Percentiles rank a stretch among this genome's conserved stretches.
phyloP scores from a whole-genome alignment of 2,113 vertebrate species.

The Urocolius indicus region DNA sequence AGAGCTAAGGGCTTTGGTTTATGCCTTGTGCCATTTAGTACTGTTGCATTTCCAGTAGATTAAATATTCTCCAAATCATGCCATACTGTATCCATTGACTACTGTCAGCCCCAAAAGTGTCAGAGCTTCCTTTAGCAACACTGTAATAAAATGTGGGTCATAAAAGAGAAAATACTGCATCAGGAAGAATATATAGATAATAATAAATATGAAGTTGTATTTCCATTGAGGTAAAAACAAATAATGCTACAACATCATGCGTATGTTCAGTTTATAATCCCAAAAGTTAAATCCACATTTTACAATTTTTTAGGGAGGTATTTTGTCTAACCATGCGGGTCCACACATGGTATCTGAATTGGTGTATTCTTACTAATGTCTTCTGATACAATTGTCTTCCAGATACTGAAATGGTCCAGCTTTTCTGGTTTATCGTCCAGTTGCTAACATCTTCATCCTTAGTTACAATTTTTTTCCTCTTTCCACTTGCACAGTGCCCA shows the following conservation, averaged over 20 bases:
- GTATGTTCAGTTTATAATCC: neutral
- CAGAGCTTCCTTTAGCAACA: neutral
- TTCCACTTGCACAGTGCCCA: neutral
- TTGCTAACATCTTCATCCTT: neutral
- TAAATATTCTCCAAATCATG: neutral
- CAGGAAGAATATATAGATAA: neutral
- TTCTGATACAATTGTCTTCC: neutral
- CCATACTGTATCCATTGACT: neutral
- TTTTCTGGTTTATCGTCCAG: neutral
- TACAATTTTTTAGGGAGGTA: neutral
- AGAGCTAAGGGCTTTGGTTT: neutral
- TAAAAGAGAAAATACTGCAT: neutral
- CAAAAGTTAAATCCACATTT: neutral
- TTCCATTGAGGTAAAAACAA: neutral
- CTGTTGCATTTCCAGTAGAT: neutral
- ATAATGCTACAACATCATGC: neutral
- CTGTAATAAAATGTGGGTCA: neutral
- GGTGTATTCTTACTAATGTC: neutral
- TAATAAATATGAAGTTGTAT: neutral
- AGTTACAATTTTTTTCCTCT: neutral
- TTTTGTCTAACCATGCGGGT: neutral
- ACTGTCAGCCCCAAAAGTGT: neutral
- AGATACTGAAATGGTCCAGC: accelerated
- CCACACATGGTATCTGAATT: neutral
- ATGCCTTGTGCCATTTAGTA: neutral